Base-by-base conservation (phyloP, 2,888 invertebrate genomes). In the Melikaiella ostensackeni region DNA sequence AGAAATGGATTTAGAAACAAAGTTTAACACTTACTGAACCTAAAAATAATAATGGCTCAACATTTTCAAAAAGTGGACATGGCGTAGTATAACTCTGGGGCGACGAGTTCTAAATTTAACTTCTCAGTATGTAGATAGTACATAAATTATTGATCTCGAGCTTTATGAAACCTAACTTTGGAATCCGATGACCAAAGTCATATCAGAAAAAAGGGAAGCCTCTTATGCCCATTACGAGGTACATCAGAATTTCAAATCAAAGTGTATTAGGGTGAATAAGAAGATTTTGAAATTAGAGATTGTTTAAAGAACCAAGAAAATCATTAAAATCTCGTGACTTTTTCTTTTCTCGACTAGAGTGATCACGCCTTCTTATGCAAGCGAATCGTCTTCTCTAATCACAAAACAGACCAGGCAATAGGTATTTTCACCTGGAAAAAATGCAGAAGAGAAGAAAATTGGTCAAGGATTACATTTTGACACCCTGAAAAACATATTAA, bases 161-260 rank as follows among this genome's bases (percentile, higher is more conserved):
- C 70, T n/a, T 30, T 30, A 30, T 70, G 1, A 70, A 70, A 50
- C 70, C 64, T 50, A 70, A 6, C 8, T 27, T 24, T 19, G n/a
- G 11, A 57, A 13, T 24, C 13, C 13, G 11, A 57, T 24, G 13
- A 70, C 11, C 27, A 30, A 50, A 46, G 70, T 38, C 50, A 50
- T 66, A 27, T 66, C 66, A 70, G 33, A 70, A 50, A 70, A 46
- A 70, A 11, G 3, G 30, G 66, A 70, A 70, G 27, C 70, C 70
- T 42, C 21, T 50, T 50, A 9, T 21, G 33, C n/a, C 19, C 7
- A 66, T n/a, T 70, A 50, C 70, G 50, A 50, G 1, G 5, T 16
- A 16, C 8, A 24, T 50, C 11, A 70, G 57, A 4, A 13, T 57
- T 24, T 50, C 0, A 66, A 66, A 30, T 24, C 38, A 4, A 4